phyloP scores from a whole-genome alignment of 2,113 vertebrate genomes.

The Rhipidura dahli region DNA sequence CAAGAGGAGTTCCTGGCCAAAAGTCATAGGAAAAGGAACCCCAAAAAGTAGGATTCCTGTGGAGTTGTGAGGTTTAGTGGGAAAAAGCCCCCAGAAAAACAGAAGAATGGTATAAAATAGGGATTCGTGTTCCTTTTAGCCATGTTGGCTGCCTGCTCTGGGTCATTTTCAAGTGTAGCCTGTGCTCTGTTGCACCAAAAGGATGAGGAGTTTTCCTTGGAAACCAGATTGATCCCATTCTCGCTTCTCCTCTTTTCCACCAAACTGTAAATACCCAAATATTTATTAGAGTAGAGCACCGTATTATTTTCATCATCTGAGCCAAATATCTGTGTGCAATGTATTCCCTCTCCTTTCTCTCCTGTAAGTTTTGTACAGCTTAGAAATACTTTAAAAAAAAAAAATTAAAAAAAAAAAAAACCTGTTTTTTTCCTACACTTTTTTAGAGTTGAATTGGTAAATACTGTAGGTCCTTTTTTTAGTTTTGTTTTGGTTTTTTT shows the following conservation, averaged over 20 bases:
- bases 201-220: conserved; percentile 34
- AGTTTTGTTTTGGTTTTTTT: not conserved
- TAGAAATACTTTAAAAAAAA: conserved; percentile 48
- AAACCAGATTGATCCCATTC: conserved; percentile 7
- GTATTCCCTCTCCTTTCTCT: conserved; percentile 56
- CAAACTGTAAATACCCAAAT: conserved; percentile 73
- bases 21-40: not conserved
- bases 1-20: not conserved
- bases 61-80: not conserved
- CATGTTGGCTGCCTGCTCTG: not conserved
- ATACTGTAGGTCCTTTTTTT: conserved; percentile 69
- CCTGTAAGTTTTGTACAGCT: conserved; percentile 75
- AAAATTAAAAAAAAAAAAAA: not conserved
- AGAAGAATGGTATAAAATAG: not conserved
- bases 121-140: not conserved
- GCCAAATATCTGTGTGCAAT: conserved; percentile 80
- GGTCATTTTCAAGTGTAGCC: not conserved
- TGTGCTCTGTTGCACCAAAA: conserved; percentile 17
- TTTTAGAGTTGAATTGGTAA: conserved; percentile 67
- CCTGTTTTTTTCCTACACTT: conserved; percentile 47
- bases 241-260: not conserved
- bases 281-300: conserved; percentile 78
- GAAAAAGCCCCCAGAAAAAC: fast-evolving
- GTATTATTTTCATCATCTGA: conserved; percentile 72
- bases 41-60: not conserved